phyloP scores from a whole-genome alignment of 2,113 vertebrate genomes.

The Actenoides hombroni region DNA sequence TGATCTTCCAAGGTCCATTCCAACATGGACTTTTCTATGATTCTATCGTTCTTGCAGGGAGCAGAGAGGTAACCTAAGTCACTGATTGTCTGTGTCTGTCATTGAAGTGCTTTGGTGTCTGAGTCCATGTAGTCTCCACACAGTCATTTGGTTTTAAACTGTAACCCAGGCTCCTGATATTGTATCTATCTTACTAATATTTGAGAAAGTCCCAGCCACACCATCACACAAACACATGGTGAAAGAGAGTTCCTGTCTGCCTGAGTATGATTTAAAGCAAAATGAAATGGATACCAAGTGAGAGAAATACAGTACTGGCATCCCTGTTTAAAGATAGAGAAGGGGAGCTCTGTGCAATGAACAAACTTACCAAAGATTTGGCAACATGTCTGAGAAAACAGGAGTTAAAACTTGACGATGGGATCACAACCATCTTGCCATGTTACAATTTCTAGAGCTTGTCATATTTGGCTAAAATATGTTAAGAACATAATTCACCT shows the following conservation, averaged over 20 bases:
- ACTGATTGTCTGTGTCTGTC: background rate
- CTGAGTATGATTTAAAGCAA: background rate
- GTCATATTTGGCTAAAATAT: background rate
- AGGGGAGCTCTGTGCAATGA: background rate
- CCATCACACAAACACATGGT: background rate
- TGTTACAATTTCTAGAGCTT: background rate
- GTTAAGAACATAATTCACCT: background rate
- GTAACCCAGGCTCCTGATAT: background rate
- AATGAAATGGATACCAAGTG: background rate
- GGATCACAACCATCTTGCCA: background rate
- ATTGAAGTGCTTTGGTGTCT: background rate
- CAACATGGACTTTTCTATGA: background rate
- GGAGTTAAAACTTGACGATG: accelerated
- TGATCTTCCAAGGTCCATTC: background rate
- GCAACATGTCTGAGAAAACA: background rate
- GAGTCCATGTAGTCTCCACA: background rate
- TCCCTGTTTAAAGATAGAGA: background rate
- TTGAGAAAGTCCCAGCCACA: background rate
- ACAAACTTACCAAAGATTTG: background rate
- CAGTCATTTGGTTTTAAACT: background rate
- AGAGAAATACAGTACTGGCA: background rate
- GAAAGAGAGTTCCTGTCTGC: background rate
- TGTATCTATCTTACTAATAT: background rate
- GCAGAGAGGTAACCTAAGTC: background rate
- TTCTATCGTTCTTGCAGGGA: background rate